These are phyloP conservation scores for Epinotia brunnichana DNA, from an alignment of 2,888 invertebrate species.

Conservation along the genomic window DNA sequence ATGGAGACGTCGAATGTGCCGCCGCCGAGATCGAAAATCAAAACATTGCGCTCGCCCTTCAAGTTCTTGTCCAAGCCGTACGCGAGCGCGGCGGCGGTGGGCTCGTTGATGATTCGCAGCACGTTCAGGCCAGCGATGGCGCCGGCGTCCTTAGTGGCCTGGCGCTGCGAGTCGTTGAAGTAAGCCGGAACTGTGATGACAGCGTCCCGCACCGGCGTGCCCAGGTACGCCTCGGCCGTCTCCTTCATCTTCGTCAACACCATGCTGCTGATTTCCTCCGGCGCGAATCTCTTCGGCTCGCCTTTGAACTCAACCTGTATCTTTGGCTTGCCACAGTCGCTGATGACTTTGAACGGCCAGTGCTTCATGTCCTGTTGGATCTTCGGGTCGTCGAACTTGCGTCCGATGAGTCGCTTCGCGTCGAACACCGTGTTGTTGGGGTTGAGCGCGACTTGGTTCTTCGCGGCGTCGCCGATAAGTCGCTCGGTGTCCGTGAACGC, in stretches of 20 bases:
- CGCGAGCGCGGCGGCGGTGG: slow-evolving; percentile 87
- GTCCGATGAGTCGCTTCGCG: slow-evolving; percentile 90
- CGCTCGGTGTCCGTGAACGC: slow-evolving; percentile 85
- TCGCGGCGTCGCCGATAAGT: slow-evolving; percentile 84
- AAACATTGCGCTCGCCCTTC: slow-evolving; percentile 80
- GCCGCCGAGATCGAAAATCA: slow-evolving; percentile 83
- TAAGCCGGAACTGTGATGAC: slow-evolving; percentile 90
- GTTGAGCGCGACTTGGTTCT: slow-evolving; percentile 87
- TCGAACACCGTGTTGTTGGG: slow-evolving; percentile 88
- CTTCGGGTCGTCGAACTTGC: slow-evolving; percentile 86
- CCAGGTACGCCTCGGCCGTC: slow-evolving; percentile 69
- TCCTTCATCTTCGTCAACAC: slow-evolving; percentile 58
- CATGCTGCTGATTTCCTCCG: slow-evolving; percentile 87
- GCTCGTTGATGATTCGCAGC: slow-evolving; percentile 84
- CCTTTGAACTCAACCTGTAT: slow-evolving; percentile 85
- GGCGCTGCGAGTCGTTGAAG: slow-evolving; percentile 51
- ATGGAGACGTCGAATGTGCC: slow-evolving; percentile 90
- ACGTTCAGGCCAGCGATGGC: slow-evolving; percentile 82
- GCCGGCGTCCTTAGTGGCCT: slow-evolving; percentile 90
- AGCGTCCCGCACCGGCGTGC: slow-evolving; percentile 84
- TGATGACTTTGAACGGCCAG: slow-evolving; percentile 89
- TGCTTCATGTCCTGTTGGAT: slow-evolving; percentile 89
- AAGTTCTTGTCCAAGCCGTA: slow-evolving; percentile 86
- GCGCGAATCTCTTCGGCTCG: slow-evolving; percentile 82
- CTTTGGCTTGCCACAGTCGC: slow-evolving; percentile 85